Evolutionary conservation across 2,888 invertebrate genomes (phyloP), one percentile per base, ranked within the genome.

Genomic region (Bellardia bayeri): DNA sequence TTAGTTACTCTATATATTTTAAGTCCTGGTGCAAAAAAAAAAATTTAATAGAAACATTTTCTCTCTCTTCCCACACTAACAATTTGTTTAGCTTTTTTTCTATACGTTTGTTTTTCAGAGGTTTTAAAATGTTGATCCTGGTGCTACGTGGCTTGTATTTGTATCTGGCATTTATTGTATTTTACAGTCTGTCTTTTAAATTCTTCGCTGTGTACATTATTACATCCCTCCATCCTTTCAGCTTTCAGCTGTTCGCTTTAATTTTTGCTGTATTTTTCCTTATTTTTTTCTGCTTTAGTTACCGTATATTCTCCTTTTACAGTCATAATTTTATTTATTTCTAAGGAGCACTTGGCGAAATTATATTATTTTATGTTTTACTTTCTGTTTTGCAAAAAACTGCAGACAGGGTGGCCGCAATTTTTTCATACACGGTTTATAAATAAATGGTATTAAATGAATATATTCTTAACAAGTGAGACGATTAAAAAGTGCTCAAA

Each of bases 321-420:
- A 84, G 79, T 74, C 72, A 74, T 84, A 79, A 79, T 74, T 79
- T 68, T 74, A 74, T 74, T 85, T 75, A 51, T 58, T 80, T 61
- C 16, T 42, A 78, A 78, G 56, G 33, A 72, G 33, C 61, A 66
- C 72, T 79, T 79, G 49, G 42, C 23, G 37, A 66, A 42, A 68
- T 80, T 74, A 76, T 69, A 61, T 74, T 30, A 58, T 83, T 76
- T 33, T 72, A 71, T 16, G n/a, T 61, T 79, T 11, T 80, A n/a
- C 40, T 16, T 4, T 40, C 37, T 33, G 45, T 42, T 8, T 56
- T 51, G 1, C 4, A 23, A 33, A 11, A 13, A 33, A 9, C 0
- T 11, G n/a, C 9, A n/a, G 4, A 72, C 81, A 81, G 81, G 4
- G 54, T 72, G 33, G 30, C 30, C 0, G 6, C 11, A 16, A 42